phyloP scores from a whole-genome alignment of 2,888 invertebrate genomes.

The Criorhina ranunculi region DNA sequence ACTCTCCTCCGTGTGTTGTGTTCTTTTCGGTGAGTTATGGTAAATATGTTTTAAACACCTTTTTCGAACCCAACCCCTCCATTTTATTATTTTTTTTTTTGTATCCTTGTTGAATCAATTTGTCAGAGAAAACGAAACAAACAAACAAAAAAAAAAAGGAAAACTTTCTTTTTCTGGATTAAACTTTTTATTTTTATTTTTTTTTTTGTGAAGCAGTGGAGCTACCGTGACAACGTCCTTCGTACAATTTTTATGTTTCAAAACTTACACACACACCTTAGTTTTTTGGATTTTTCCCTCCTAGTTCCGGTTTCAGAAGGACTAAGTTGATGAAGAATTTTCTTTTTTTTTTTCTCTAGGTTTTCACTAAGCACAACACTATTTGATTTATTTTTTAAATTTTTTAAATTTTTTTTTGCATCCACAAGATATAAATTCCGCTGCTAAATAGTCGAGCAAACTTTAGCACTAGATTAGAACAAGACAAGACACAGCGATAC shows the following conservation, averaged over 20 bases:
- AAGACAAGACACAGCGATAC: constrained; percentile 36
- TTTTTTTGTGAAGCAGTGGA: constrained; percentile 1
- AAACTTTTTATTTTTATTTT: no score
- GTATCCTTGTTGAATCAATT: constrained; percentile 68
- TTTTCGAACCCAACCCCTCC: constrained; percentile 1
- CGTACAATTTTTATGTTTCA: neutral
- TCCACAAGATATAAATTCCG: constrained; percentile 40
- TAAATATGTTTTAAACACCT: constrained; percentile 45
- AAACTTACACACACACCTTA: constrained; percentile 52
- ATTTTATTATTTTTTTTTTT: constrained; percentile 1
- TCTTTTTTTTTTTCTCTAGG: constrained; percentile 20
- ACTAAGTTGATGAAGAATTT: constrained; percentile 59
- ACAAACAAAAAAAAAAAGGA: constrained; percentile 14
- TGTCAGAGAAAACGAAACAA: constrained; percentile 33
- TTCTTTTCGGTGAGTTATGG: constrained; percentile 6
- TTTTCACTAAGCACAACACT: constrained; percentile 33
- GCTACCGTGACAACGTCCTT: constrained; percentile 44
- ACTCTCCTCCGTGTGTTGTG: constrained; percentile 2
- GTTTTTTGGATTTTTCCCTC: constrained; percentile 44
- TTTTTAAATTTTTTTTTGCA: constrained; percentile 23
- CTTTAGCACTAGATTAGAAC: constrained; percentile 53
- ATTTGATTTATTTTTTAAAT: constrained; percentile 3
- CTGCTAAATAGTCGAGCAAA: constrained; percentile 41
- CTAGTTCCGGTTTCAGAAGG: constrained; percentile 37
- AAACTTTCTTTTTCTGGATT: constrained; percentile 45